A percentile compares a stretch with the other conserved stretches of the same genome.
These are phyloP conservation scores for Shargacucullia verbasci DNA, from an alignment of 2,888 invertebrate genomes.

Conservation along the genomic window DNA sequence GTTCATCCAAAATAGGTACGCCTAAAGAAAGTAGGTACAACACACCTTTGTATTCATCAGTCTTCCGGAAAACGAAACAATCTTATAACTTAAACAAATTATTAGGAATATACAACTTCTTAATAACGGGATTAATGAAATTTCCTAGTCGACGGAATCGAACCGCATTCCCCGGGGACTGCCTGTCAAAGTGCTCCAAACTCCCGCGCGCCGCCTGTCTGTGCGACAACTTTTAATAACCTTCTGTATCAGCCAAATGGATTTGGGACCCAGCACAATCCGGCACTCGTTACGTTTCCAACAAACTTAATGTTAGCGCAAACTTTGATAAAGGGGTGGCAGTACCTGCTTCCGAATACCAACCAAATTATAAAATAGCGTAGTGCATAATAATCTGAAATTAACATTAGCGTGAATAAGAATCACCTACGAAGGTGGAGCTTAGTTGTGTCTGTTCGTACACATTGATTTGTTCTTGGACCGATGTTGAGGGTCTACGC, in stretches of 20 bases:
- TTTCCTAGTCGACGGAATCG: conserved; percentile 82
- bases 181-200: conserved; percentile 82
- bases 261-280: conserved; percentile 71
- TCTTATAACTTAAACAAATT: conserved; percentile 53
- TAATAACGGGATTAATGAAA: conserved; percentile 83
- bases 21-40: not conserved
- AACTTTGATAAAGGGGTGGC: conserved; percentile 57
- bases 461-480: not conserved
- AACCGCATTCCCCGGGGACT: conserved; percentile 75
- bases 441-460: too few species aligned
- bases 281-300: conserved; percentile 68
- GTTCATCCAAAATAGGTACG: too few species aligned
- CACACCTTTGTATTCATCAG: not conserved
- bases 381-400: conserved; percentile 1
- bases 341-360: conserved; percentile 44
- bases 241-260: conserved; percentile 84
- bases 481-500: not conserved
- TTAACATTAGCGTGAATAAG: too few species aligned
- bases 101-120: conserved; percentile 72
- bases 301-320: conserved; percentile 54
- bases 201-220: conserved; percentile 77
- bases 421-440: too few species aligned
- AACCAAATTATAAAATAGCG: conserved; percentile 31
- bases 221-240: conserved; percentile 87
- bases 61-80: conserved; percentile 25